A percentile compares a stretch with the other conserved stretches of the same genome.
These are phyloP conservation scores for Gymnocheta viridis DNA, from an alignment of 2,888 invertebrate genomes.

Conservation along the genomic window DNA sequence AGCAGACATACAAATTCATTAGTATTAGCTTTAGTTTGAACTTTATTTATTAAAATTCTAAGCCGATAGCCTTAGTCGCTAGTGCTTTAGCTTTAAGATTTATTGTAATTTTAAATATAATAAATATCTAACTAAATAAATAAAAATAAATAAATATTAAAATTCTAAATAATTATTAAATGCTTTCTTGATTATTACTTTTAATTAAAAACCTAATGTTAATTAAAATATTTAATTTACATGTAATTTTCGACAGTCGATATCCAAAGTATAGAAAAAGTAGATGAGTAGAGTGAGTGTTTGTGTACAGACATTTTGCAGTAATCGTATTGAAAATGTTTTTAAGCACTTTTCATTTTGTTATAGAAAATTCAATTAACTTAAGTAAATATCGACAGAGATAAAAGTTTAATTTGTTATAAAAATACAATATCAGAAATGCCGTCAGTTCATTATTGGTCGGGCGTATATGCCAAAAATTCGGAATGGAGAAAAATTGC, in stretches of 20 bases:
- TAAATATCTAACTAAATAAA: too few species aligned
- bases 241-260: conserved; percentile 37
- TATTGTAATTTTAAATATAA: too few species aligned
- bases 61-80: too few species aligned
- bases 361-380: conserved; percentile 73
- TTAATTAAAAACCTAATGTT: conserved; percentile 51
- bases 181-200: conserved; percentile 8
- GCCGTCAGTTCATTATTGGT: too few species aligned
- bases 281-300: neutral
- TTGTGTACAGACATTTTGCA: conserved; percentile 13
- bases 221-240: conserved; percentile 26
- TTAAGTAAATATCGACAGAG: conserved; percentile 72
- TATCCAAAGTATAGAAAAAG: neutral
- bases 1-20: too few species aligned
- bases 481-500: too few species aligned
- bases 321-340: conserved; percentile 63
- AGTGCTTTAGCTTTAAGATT: too few species aligned
- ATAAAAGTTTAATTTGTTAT: conserved; percentile 73
- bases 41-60: too few species aligned
- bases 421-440: conserved; percentile 61
- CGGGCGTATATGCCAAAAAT: too few species aligned
- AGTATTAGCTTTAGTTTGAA: too few species aligned
- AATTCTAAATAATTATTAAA: conserved; percentile 7
- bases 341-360: conserved; percentile 68
- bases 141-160: too few species aligned